phyloP scores from a whole-genome alignment of 2,113 vertebrate species.

The Megaceryle torquata region DNA sequence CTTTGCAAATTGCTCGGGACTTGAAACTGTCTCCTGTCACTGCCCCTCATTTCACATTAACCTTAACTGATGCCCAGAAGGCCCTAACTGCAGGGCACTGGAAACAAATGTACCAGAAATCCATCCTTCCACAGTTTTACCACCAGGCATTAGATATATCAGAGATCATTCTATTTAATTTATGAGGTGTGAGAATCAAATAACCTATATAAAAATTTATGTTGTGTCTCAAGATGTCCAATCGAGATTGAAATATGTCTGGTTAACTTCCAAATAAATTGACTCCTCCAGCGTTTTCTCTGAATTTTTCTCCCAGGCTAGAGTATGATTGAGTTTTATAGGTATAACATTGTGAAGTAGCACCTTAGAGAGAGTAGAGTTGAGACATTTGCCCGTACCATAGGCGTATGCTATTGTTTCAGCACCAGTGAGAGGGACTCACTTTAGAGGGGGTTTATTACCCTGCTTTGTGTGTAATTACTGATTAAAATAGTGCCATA shows the following conservation, averaged over 20 bases:
- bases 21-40: background rate
- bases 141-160: slow-evolving; percentile 56
- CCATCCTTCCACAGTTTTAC: slow-evolving; percentile 39
- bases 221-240: slow-evolving; percentile 73
- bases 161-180: slow-evolving; percentile 70
- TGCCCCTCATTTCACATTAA: background rate
- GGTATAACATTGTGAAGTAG: slow-evolving; percentile 66
- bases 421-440: background rate
- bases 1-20: slow-evolving; percentile 14
- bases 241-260: slow-evolving; percentile 75
- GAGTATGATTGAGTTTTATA: slow-evolving; percentile 68
- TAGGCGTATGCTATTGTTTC: background rate
- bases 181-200: slow-evolving; percentile 76
- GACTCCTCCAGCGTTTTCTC: slow-evolving; percentile 65
- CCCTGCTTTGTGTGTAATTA: slow-evolving; percentile 29
- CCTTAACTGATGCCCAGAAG: slow-evolving; percentile 33
- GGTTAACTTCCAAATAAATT: slow-evolving; percentile 73
- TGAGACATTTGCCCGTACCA: background rate
- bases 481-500: slow-evolving; percentile 31
- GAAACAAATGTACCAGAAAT: slow-evolving; percentile 55
- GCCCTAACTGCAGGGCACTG: slow-evolving; percentile 35
- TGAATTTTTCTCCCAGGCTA: slow-evolving; percentile 63
- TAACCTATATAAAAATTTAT: slow-evolving; percentile 74
- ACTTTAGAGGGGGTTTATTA: slow-evolving; percentile 23
- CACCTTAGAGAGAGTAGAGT: slow-evolving; percentile 40